Conservation (phyloP, 2,888 invertebrate species). For the Chesias legatella region DNA sequence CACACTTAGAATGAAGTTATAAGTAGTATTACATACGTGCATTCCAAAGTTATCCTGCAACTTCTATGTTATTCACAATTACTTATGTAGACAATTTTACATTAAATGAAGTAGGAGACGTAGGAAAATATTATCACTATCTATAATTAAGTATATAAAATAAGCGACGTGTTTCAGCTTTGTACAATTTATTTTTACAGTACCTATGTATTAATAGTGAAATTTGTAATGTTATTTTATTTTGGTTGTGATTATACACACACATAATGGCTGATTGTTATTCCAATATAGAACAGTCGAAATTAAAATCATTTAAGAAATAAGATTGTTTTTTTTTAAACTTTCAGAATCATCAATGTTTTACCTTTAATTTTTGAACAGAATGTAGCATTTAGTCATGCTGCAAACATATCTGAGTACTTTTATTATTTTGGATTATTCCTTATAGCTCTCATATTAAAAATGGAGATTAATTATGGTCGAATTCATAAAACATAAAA, state of each 20-base stretch:
- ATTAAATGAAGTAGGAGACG: constrained; percentile 35
- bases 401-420: too few species aligned
- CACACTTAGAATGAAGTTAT: constrained; percentile 67
- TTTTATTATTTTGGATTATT: too few species aligned
- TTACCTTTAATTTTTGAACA: too few species aligned
- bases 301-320: constrained; percentile 23
- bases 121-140: constrained; percentile 23
- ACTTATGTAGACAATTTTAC: constrained; percentile 71
- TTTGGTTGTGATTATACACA: constrained; percentile 60
- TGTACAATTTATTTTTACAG: constrained; percentile 27
- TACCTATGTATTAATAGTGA: constrained; percentile 37
- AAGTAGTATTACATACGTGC: constrained; percentile 53
- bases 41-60: constrained; percentile 55
- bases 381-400: too few species aligned
- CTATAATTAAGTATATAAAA: constrained; percentile 17
- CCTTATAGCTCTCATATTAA: too few species aligned
- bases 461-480: too few species aligned
- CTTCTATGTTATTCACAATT: constrained; percentile 60
- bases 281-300: constrained; percentile 45
- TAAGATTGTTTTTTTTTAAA: constrained; percentile 8
- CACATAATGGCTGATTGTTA: constrained; percentile 58
- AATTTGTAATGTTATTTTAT: constrained; percentile 31
- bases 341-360: too few species aligned
- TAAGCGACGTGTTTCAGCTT: constrained; percentile 41
- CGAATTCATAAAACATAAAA: too few species aligned